These are phyloP conservation scores for Rhynchomys soricoides DNA, from an alignment of 2,113 vertebrate genomes.

Conservation along the genomic window DNA sequence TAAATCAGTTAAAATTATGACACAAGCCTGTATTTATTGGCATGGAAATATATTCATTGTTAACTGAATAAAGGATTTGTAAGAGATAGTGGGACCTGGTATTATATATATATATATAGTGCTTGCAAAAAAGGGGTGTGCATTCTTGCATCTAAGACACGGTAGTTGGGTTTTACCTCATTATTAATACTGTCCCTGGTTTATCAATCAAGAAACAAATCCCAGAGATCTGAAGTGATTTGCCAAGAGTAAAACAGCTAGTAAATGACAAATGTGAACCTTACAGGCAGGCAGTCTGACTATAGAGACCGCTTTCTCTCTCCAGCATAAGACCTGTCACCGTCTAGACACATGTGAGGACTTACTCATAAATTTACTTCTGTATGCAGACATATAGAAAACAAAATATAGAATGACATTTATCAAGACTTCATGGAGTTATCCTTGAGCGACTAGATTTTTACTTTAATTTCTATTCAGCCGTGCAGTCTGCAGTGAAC, in stretches of 20 bases:
- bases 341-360: not conserved
- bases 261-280: constrained; percentile 10
- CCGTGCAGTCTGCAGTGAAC: not conserved
- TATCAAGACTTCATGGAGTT: not conserved
- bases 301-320: not conserved
- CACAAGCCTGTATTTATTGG: not conserved
- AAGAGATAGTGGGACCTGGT: not conserved
- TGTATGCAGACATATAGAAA: not conserved
- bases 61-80: constrained; percentile 7
- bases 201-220: not conserved
- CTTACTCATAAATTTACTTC: not conserved
- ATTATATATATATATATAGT: not conserved
- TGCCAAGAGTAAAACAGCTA: constrained; percentile 28
- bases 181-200: not conserved
- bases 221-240: not conserved
- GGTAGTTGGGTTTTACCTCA: not conserved
- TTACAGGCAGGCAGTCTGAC: not conserved
- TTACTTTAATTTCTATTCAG: constrained; percentile 11
- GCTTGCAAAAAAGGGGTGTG: not conserved
- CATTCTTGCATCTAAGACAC: not conserved
- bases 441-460: constrained; percentile 29
- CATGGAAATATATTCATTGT: not conserved
- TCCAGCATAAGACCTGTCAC: not conserved
- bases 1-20: not conserved
- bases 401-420: not conserved